phyloP scores from a whole-genome alignment of 1,140 invertebrate species.

The Drosophila obscura region DNA sequence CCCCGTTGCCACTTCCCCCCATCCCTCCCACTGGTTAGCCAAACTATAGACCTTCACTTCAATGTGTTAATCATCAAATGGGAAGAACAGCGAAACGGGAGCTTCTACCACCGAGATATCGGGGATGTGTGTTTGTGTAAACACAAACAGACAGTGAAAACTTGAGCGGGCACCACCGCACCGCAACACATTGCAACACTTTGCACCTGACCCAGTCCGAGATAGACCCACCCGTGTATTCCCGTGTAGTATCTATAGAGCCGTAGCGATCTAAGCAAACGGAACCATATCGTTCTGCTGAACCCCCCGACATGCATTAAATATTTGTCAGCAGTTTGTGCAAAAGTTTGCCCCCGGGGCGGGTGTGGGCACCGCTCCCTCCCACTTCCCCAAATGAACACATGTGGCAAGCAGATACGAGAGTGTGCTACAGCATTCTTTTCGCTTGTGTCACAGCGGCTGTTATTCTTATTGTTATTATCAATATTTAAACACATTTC shows the following conservation, averaged over 20 bases:
- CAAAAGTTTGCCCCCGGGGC: slow-evolving; percentile 36
- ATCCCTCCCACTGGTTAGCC: not conserved
- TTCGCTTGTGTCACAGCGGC: slow-evolving; percentile 43
- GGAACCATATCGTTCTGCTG: slow-evolving; percentile 20
- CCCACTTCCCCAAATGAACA: slow-evolving; percentile 52
- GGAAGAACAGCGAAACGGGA: slow-evolving; percentile 36
- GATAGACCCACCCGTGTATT: not conserved
- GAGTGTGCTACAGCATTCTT: slow-evolving; percentile 47
- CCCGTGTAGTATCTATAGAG: slow-evolving; percentile 13
- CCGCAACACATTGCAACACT: slow-evolving; percentile 34
- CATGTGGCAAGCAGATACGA: slow-evolving; percentile 44
- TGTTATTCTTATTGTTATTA: slow-evolving; percentile 58
- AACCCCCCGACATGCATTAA: slow-evolving; percentile 50
- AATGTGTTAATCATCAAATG: slow-evolving; percentile 75
- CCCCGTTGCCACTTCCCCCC: slow-evolving; percentile 3
- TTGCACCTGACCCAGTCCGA: slow-evolving; percentile 41
- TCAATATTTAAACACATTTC: slow-evolving; percentile 67
- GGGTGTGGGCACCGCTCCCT: not conserved
- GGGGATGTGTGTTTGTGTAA: slow-evolving; percentile 42
- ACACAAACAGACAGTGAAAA: slow-evolving; percentile 18
- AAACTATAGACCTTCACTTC: slow-evolving; percentile 38
- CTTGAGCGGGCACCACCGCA: not conserved
- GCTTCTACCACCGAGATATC: not conserved
- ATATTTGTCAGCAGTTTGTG: slow-evolving; percentile 72
- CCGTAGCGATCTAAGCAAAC: slow-evolving; percentile 49